A percentile compares a stretch with the other conserved stretches of the same genome.
Evolutionary conservation across 2,888 invertebrate genomes (phyloP).

Genomic region (Zhuqinia jingwanae): DNA sequence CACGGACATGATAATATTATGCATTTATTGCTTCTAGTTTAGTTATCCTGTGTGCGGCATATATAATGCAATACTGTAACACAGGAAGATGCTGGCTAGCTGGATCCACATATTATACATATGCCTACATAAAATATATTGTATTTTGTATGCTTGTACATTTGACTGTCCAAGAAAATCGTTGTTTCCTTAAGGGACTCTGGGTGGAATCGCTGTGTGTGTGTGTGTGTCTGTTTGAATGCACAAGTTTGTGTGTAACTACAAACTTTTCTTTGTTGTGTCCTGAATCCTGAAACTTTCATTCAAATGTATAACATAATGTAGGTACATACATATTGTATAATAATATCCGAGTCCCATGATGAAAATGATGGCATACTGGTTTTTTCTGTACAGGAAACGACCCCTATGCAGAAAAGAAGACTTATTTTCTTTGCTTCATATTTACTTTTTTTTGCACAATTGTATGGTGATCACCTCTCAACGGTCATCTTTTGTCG

Average conservation of each 20-base stretch:
- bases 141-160: background rate
- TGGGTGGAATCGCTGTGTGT: background rate
- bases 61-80: background rate
- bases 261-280: background rate
- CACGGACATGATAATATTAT: slow-evolving; percentile 12
- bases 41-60: background rate
- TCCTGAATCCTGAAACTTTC: slow-evolving; percentile 14
- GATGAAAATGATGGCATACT: background rate
- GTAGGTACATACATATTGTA: no score
- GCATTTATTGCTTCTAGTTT: slow-evolving; percentile 25
- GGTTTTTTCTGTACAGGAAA: background rate
- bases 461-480: slow-evolving; percentile 11
- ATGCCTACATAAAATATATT: background rate
- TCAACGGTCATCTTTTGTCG: slow-evolving; percentile 43
- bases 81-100: background rate
- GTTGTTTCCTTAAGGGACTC: slow-evolving; percentile 23
- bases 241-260: slow-evolving; percentile 16
- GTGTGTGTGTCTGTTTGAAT: no score
- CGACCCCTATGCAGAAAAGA: background rate
- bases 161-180: background rate
- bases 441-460: background rate
- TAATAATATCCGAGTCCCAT: background rate
- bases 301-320: no score
- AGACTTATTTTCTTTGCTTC: background rate
- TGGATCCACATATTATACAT: background rate